These are phyloP conservation scores for Drosophila limbata DNA, from an alignment of 2,888 invertebrate species.

Conservation along the genomic window DNA sequence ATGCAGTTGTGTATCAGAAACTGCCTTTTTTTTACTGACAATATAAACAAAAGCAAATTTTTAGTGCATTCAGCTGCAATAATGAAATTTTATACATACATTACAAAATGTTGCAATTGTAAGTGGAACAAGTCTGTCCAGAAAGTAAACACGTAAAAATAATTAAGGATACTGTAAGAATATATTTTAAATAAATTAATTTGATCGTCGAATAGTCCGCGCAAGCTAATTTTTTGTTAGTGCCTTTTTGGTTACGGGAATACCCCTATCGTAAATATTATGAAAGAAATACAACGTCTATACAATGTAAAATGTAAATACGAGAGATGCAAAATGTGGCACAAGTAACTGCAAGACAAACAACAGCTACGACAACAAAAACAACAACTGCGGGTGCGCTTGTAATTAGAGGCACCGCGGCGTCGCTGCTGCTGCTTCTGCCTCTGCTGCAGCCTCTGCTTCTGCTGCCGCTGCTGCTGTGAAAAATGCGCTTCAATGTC, in stretches of 20 bases:
- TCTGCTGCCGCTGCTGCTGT: conserved; percentile 27
- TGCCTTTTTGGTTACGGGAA: conserved; percentile 12
- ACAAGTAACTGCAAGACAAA: conserved; percentile 71
- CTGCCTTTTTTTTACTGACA: conserved; percentile 3
- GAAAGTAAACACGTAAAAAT: conserved; percentile 10
- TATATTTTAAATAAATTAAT: too few relatives aligned
- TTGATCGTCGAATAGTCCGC: too few relatives aligned
- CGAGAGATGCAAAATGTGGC: conserved; percentile 72
- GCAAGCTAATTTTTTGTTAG: too few relatives aligned
- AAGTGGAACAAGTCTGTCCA: conserved; percentile 27
- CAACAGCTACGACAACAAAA: conserved; percentile 18
- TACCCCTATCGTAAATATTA: conserved; percentile 39
- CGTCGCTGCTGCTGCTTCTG: conserved; percentile 14
- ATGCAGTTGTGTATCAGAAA: background rate
- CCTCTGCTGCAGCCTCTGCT: conserved; percentile 7
- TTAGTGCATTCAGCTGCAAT: conserved; percentile 12
- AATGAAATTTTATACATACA: background rate
- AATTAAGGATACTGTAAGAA: background rate
- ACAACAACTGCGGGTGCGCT: conserved; percentile 48
- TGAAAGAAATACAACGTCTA: conserved; percentile 30
- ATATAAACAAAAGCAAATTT: conserved; percentile 5
- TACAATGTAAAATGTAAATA: conserved; percentile 55
- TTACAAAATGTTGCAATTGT: background rate
- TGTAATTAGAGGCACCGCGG: conserved; percentile 71
- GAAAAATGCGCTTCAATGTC: conserved; percentile 68